Evolutionary conservation across 2,113 vertebrate species (phyloP).

Genomic region (Vireo altiloquus): DNA sequence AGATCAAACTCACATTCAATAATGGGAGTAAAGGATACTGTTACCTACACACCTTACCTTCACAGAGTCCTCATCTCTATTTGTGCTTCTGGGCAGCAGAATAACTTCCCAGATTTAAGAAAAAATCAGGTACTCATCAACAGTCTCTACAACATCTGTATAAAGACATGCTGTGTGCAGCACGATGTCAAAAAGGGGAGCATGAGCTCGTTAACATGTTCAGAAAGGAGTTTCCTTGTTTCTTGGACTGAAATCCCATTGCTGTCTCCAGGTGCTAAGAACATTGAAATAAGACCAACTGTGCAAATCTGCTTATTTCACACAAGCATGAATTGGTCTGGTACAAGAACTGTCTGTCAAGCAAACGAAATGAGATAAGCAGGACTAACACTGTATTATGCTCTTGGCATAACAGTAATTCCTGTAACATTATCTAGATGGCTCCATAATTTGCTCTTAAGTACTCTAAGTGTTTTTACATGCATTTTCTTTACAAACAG

Average conservation of each 20-base stretch:
- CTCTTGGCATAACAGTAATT: constrained; percentile 21
- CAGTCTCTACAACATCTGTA: background rate
- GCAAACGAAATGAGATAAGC: constrained; percentile 25
- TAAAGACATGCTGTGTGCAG: background rate
- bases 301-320: background rate
- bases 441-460: constrained; percentile 22
- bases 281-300: background rate
- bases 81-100: background rate
- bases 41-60: background rate
- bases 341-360: constrained; percentile 35
- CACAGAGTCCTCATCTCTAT: background rate
- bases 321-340: background rate
- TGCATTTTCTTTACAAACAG: constrained; percentile 11
- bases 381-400: constrained; percentile 7
- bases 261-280: constrained; percentile 43
- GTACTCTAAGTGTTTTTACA: background rate
- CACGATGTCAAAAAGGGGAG: background rate
- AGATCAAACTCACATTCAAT: background rate
- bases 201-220: background rate
- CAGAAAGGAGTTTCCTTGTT: background rate
- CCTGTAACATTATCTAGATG: constrained; percentile 31
- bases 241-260: background rate
- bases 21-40: background rate
- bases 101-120: background rate
- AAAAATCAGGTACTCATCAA: background rate